phyloP scores from a whole-genome alignment of 1,140 invertebrate species.

The Diorhabda sublineata region DNA sequence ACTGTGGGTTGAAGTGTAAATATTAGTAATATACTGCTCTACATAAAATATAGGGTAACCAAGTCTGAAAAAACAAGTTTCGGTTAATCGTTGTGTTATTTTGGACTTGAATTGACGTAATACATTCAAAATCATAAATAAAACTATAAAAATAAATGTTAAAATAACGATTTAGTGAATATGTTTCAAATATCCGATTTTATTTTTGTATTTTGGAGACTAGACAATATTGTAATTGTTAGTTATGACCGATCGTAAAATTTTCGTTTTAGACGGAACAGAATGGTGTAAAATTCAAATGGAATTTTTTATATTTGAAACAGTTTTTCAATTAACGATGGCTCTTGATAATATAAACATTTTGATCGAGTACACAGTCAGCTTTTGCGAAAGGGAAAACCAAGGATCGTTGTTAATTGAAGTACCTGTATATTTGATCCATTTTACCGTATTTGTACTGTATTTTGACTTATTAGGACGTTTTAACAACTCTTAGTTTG shows the following conservation, averaged over 20 bases:
- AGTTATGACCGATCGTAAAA: not conserved
- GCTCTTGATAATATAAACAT: too few relatives aligned
- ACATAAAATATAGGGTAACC: not conserved
- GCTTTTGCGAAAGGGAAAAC: too few relatives aligned
- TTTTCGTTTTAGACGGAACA: conserved; percentile 7
- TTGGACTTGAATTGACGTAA: not conserved
- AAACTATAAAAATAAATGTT: not conserved
- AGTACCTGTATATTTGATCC: too few relatives aligned
- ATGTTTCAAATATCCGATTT: conserved; percentile 11
- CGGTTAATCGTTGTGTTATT: too few relatives aligned
- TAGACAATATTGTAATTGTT: conserved; percentile 4
- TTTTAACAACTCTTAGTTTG: too few relatives aligned
- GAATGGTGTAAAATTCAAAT: conserved; percentile 9
- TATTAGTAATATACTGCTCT: not conserved
- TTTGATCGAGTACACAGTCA: too few relatives aligned
- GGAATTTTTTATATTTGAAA: not conserved
- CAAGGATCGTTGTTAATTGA: too few relatives aligned
- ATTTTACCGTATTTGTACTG: too few relatives aligned
- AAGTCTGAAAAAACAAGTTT: too few relatives aligned
- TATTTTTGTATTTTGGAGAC: conserved; percentile 16
- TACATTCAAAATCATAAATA: too few relatives aligned
- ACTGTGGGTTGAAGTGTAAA: conserved; percentile 9
- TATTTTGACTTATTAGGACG: too few relatives aligned
- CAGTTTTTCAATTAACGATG: too few relatives aligned
- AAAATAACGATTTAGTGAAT: conserved; percentile 12